Evolutionary conservation across 2,888 invertebrate species (phyloP), one percentile per base, ranked within the genome.

Genomic region (Spilosoma lubricipeda): DNA sequence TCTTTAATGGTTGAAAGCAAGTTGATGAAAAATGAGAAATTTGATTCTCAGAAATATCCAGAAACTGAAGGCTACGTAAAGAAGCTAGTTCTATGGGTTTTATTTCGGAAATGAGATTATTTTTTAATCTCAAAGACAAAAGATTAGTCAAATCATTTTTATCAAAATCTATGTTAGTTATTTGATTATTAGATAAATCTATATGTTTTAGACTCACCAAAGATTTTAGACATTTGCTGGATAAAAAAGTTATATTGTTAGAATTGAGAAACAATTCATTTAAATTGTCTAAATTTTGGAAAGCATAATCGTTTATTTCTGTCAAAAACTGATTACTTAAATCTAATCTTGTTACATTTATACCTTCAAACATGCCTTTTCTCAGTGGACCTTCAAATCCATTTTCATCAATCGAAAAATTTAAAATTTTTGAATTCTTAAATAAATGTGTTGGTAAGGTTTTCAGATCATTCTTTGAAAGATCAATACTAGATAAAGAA

Each of bases 41-140:
- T 70, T 89, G 88, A 76, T 94, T 94, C 67, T 89, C 79, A n/a
- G 93, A 91, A 45, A 94, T 74, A 86, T 94, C 92, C 70, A 94
- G 87, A 84, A 85, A 85, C 71, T 89, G 81, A 13, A 94, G 82
- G 20, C 74, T 76, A 52, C 76, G 80, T 56, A 94, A 83, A n/a
- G 84, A 77, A 30, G 80, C 69, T 67, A 93, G 90, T 42, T 89
- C 77, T 56, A 89, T 83, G 52, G 83, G 76, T 64, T 86, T 83
- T 18, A 94, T 86, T 74, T 87, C 73, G 4, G 75, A 79, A n/a
- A 94, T 78, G 48, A 80, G 76, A 79, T 94, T 94, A 69, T 91
- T 86, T 71, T 78, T 81, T 27, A 94, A 75, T 9, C 81, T 81
- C 1, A 94, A 79, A 11, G 82, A 82, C 59, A 78, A 72, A 3